A percentile compares a stretch with the other conserved stretches of the same genome.
These are phyloP conservation scores for Hestina assimilis DNA, from an alignment of 1,140 invertebrate species.

Conservation along the genomic window DNA sequence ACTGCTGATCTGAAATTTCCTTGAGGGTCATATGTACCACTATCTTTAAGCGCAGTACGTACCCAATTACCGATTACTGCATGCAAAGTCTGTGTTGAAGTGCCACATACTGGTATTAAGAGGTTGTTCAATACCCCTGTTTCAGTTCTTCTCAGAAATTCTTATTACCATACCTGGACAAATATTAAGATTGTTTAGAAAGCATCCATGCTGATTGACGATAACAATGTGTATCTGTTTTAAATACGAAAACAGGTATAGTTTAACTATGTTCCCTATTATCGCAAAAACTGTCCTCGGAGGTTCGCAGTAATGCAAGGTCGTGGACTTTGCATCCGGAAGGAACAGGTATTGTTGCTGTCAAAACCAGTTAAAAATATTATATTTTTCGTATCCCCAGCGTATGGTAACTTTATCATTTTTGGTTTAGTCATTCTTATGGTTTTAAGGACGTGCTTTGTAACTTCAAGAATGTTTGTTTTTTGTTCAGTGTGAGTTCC, in stretches of 20 bases:
- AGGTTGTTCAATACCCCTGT: slow-evolving; percentile 8
- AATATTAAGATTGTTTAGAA: slow-evolving; percentile 8
- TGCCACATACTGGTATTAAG: slow-evolving; percentile 9
- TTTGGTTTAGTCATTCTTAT: no score
- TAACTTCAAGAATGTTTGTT: slow-evolving; percentile 13
- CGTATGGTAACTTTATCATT: no score
- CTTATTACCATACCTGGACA: slow-evolving; percentile 12
- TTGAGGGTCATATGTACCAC: slow-evolving; percentile 6
- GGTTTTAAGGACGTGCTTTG: slow-evolving; percentile 20
- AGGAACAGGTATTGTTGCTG: no score
- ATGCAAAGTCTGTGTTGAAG: slow-evolving; percentile 1
- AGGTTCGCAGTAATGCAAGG: no score
- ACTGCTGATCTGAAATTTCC: slow-evolving; percentile 16
- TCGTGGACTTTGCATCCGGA: no score
- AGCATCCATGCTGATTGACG: slow-evolving; percentile 23
- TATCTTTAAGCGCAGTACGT: slow-evolving; percentile 16
- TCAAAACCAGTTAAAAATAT: no score
- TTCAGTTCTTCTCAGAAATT: background rate
- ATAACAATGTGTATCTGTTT: no score
- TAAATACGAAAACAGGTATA: slow-evolving; percentile 20
- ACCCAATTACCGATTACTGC: slow-evolving; percentile 22
- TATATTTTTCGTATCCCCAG: no score
- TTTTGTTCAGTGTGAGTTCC: slow-evolving; percentile 8
- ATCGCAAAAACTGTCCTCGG: no score
- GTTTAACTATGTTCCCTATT: background rate